A percentile compares a stretch with the other conserved stretches of the same genome.
Conservation (phyloP, 2,888 invertebrate species). For the Drosophila hamatofila region DNA sequence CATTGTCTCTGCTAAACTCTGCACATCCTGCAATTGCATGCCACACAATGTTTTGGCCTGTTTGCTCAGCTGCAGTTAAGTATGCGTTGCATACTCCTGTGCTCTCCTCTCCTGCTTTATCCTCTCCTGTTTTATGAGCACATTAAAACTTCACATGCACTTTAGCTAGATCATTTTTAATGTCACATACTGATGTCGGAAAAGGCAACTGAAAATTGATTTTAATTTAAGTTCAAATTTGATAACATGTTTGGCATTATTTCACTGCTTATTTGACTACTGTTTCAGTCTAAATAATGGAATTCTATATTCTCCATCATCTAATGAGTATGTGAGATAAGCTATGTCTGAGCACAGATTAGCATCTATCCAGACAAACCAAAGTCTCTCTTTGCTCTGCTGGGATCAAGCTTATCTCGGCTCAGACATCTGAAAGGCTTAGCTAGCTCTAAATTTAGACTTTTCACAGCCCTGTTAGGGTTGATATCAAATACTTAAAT, state of each 20-base stretch:
- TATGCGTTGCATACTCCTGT: slow-evolving; percentile 31
- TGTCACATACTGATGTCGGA: slow-evolving; percentile 64
- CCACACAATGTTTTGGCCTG: slow-evolving; percentile 39
- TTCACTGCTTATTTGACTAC: neutral
- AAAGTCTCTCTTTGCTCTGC: neutral
- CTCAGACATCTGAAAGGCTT: neutral
- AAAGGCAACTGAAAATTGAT: slow-evolving; percentile 7
- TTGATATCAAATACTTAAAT: neutral
- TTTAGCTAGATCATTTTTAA: slow-evolving; percentile 70
- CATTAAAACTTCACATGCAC: slow-evolving; percentile 80
- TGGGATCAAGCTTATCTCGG: neutral
- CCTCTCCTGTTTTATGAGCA: slow-evolving; percentile 61
- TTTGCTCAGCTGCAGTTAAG: slow-evolving; percentile 43
- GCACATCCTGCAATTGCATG: slow-evolving; percentile 53
- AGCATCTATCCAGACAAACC: too few relatives aligned
- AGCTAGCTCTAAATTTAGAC: neutral
- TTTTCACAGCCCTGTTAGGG: neutral
- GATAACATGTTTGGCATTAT: neutral
- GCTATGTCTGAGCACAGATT: neutral
- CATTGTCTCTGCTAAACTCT: slow-evolving; percentile 59
- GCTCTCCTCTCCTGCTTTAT: neutral
- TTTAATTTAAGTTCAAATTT: neutral
- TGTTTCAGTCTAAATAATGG: neutral
- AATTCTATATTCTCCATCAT: neutral
- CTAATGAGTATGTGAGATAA: too few relatives aligned